Evolutionary conservation across 1,140 invertebrate species (phyloP).

Genomic region (Asbolus verrucosus): DNA sequence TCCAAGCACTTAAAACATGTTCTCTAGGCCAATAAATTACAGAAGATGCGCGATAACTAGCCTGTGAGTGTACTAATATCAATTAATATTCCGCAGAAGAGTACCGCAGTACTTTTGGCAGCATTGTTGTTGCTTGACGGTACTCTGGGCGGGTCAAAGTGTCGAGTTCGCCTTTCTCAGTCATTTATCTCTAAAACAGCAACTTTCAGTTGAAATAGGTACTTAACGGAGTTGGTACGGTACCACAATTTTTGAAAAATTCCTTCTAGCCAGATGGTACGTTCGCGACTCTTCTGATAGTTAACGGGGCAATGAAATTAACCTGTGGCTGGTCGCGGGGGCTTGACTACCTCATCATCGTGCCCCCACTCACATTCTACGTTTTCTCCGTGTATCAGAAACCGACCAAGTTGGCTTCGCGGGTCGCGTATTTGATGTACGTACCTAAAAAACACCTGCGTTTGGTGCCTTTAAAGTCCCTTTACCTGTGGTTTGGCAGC

Average conservation of each 20-base stretch:
- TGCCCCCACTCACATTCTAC: slow-evolving; percentile 27
- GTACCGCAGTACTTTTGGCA: no score
- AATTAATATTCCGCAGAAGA: no score
- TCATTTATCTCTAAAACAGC: no score
- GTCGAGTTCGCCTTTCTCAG: no score
- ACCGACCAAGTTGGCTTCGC: slow-evolving; percentile 37
- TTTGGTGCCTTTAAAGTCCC: slow-evolving; percentile 15
- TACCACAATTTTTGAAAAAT: neutral
- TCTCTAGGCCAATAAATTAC: no score
- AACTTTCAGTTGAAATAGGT: neutral
- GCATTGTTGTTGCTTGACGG: no score
- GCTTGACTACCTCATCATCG: slow-evolving; percentile 23
- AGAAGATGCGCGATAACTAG: no score
- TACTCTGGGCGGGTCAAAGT: no score
- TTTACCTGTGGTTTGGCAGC: neutral
- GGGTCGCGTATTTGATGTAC: slow-evolving; percentile 42
- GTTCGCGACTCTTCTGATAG: neutral
- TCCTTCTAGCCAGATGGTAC: neutral
- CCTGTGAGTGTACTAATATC: no score
- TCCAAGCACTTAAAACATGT: no score
- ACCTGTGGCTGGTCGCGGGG: slow-evolving; percentile 11
- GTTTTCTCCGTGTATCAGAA: slow-evolving; percentile 31
- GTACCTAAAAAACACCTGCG: slow-evolving; percentile 51
- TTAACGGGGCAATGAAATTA: slow-evolving; percentile 24
- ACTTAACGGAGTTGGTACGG: neutral